Evolutionary conservation across 2,888 invertebrate genomes (phyloP).

Genomic region (Gerosis bhagava): DNA sequence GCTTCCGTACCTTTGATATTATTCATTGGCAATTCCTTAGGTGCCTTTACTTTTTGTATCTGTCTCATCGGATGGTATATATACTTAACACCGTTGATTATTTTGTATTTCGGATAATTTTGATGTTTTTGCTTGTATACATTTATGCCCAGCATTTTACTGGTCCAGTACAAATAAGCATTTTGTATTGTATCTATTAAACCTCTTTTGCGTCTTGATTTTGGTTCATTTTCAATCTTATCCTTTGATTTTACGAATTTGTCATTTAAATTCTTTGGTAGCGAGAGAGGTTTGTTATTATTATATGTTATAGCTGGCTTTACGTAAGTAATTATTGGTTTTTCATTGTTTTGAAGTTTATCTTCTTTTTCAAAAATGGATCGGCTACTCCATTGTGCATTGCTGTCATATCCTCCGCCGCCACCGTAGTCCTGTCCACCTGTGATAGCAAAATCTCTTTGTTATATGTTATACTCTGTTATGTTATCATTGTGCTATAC

Average conservation of each 20-base stretch:
- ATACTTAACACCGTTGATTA: conserved; percentile 64
- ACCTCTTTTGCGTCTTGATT: conserved; percentile 55
- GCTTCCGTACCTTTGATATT: conserved; percentile 36
- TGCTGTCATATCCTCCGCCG: conserved; percentile 68
- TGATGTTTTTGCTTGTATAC: conserved; percentile 44
- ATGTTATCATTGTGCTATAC: conserved; percentile 40
- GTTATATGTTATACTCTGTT: conserved; percentile 37
- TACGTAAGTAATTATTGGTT: conserved; percentile 50
- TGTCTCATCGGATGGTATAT: conserved; percentile 55
- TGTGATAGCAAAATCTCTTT: conserved; percentile 44
- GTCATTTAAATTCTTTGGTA: conserved; percentile 37
- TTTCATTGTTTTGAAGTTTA: conserved; percentile 32
- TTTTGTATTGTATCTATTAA: conserved; percentile 60
- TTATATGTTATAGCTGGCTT: conserved; percentile 46
- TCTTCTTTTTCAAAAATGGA: conserved; percentile 52
- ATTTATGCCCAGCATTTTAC: conserved; percentile 47
- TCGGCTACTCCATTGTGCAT: conserved; percentile 75
- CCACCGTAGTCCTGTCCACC: conserved; percentile 67
- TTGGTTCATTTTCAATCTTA: conserved; percentile 34
- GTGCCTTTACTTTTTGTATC: conserved; percentile 47
- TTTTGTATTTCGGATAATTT: conserved; percentile 53
- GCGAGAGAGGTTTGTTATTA: conserved; percentile 29
- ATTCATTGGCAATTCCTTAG: conserved; percentile 44
- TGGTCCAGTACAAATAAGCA: conserved; percentile 63
- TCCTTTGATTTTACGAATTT: conserved; percentile 34